A percentile compares a stretch with the other conserved stretches of the same genome.
Evolutionary conservation across 2,888 invertebrate genomes (phyloP).

Genomic region (Idaea biselata): DNA sequence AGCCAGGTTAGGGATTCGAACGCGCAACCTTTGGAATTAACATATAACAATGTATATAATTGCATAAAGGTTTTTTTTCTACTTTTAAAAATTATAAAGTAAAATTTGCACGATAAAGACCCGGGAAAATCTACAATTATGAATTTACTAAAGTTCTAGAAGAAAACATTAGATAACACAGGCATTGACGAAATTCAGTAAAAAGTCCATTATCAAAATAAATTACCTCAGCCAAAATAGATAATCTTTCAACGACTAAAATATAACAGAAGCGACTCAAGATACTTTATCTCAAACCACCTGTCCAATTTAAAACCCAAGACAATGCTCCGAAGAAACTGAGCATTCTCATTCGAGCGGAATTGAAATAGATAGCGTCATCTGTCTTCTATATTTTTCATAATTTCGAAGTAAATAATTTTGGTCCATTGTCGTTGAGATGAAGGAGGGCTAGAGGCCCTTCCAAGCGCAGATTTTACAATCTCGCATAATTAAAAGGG

Average conservation of each 20-base stretch:
- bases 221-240: conserved; percentile 1
- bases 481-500: conserved; percentile 78
- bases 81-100: no score
- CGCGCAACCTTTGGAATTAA: no score
- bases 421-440: conserved; percentile 53
- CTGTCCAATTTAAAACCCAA: conserved; percentile 41
- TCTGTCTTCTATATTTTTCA: conserved; percentile 65
- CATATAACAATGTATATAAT: no score
- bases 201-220: not conserved
- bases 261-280: conserved; percentile 25
- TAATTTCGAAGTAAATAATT: conserved; percentile 67
- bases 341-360: conserved; percentile 36
- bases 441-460: conserved; percentile 31
- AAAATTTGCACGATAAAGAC: no score
- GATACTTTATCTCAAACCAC: conserved; percentile 31
- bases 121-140: no score
- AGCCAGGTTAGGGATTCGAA: no score
- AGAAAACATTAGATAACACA: not conserved
- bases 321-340: conserved; percentile 33
- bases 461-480: conserved; percentile 17
- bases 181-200: not conserved
- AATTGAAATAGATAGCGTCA: conserved; percentile 63
- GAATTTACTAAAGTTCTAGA: no score
- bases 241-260: conserved; percentile 20
- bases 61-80: no score